A percentile compares a stretch with the other conserved stretches of the same genome.
These are phyloP conservation scores for Phasia obesa DNA, from an alignment of 2,888 invertebrate species.

Conservation along the genomic window DNA sequence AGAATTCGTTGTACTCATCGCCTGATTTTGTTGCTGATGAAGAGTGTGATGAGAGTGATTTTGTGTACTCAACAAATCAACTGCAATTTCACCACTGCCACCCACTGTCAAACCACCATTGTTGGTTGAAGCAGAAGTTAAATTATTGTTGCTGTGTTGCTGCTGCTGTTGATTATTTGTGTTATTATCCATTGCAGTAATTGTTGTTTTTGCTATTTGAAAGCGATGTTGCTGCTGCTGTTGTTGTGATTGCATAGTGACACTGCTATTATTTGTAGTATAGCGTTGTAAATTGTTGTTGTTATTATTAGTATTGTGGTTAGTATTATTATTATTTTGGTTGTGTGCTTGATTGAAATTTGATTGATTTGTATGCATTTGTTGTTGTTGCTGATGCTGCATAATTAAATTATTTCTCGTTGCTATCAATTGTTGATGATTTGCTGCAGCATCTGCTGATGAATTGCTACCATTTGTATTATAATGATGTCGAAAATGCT, in stretches of 20 bases:
- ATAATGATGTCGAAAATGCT: conserved; percentile 75
- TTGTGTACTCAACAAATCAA: conserved; percentile 58
- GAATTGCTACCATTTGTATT: conserved; percentile 65
- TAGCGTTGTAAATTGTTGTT: conserved; percentile 72
- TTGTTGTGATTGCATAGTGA: conserved; percentile 71
- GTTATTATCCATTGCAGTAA: conserved; percentile 79
- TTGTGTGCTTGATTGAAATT: conserved; percentile 71
- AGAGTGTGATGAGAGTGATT: conserved; percentile 45
- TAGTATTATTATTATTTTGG: conserved; percentile 77
- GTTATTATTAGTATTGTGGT: conserved; percentile 70
- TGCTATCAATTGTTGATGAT: conserved; percentile 72
- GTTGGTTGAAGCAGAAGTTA: conserved; percentile 29
- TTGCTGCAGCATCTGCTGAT: conserved; percentile 66
- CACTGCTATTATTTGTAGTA: conserved; percentile 74
- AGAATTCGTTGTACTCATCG: conserved; percentile 67
- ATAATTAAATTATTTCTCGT: conserved; percentile 79
- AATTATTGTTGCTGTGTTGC: conserved; percentile 68
- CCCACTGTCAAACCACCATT: conserved; percentile 27
- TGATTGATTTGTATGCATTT: conserved; percentile 71
- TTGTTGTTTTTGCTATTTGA: conserved; percentile 81
- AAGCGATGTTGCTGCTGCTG: conserved; percentile 74
- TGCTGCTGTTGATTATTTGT: conserved; percentile 71
- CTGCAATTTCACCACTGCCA: conserved; percentile 48
- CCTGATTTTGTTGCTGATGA: conserved; percentile 52
- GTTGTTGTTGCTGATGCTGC: conserved; percentile 79